These are phyloP conservation scores for Acanthiza pusilla DNA, from an alignment of 2,797 vertebrate genomes.

Conservation along the genomic window DNA sequence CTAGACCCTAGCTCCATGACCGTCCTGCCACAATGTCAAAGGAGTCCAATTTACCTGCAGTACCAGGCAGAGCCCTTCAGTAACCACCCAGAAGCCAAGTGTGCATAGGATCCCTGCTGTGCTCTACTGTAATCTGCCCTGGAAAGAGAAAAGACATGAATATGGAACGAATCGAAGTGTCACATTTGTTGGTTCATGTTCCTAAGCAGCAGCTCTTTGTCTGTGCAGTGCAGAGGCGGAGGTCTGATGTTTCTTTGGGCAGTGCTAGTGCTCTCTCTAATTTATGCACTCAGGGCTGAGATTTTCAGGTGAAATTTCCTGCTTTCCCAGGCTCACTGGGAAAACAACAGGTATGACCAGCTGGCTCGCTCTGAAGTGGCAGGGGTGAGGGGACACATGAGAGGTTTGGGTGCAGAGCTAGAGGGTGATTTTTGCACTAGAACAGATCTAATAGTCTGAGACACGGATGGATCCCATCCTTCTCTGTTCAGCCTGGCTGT, in stretches of 20 bases:
- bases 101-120: background rate
- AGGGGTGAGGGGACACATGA: fast-evolving
- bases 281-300: background rate
- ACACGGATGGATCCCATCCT: background rate
- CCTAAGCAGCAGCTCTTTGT: slow-evolving; percentile 10
- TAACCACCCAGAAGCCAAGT: background rate
- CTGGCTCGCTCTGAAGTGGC: background rate
- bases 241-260: background rate
- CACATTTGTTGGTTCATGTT: fast-evolving
- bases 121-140: background rate
- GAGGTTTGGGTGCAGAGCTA: background rate
- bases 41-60: background rate
- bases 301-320: background rate
- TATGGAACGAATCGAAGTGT: background rate
- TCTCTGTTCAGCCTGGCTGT: background rate
- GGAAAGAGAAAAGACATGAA: background rate
- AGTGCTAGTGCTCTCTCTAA: background rate
- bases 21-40: background rate
- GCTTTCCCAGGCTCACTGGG: background rate
- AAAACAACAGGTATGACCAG: background rate
- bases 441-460: background rate
- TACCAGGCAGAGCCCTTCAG: background rate
- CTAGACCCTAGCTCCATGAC: background rate
- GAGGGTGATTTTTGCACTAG: background rate
- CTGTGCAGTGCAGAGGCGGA: background rate